Evolutionary conservation across 2,113 vertebrate species (phyloP), one percentile per base, ranked within the genome.

Genomic region (Amphilophus citrinellus): DNA sequence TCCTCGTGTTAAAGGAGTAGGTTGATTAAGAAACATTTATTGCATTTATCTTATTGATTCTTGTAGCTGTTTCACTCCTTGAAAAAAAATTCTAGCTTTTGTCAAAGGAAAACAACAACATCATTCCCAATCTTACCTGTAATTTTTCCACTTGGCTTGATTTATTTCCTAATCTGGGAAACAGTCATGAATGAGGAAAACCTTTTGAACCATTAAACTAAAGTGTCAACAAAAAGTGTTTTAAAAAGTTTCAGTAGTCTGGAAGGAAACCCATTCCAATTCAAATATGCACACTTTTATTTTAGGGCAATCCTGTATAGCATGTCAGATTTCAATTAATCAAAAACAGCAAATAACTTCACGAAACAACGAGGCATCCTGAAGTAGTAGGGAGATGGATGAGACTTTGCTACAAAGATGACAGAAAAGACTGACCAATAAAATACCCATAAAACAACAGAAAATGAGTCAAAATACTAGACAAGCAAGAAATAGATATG

Each of bases 381-480:
- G 42, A 27, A 37, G 62, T 56, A 47, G 50, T 37, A 42, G 44
- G 65, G 3, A 42, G 50, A 56, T 61, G 32, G 7, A 61, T 56
- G 56, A 56, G 68, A 71, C 32, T 37, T 60, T 73, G 65, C 63
- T 20, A 47, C 47, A 82, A 84, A 53, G 17, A 47, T 71, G 50
- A 68, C 47, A 80, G 66, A 65, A 79, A 81, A 76, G 22, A 60
- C 15, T 24, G 39, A 35, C 27, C 80, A 56, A 79, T 62, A 37
- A 81, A 82, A 76, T 59, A 76, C 8, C 32, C 58, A 63, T 80
- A 44, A 82, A 84, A 76, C 14, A 47, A 82, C 65, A 79, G 80
- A 88, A 80, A 50, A 62, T 30, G 37, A 86, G 77, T 75, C 27
- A 27, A 77, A 57, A 60, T 82, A 47, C n/a, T 59, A 47, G 65